These are phyloP conservation scores for Euwallacea similis DNA, from an alignment of 1,140 invertebrate species.

Conservation along the genomic window DNA sequence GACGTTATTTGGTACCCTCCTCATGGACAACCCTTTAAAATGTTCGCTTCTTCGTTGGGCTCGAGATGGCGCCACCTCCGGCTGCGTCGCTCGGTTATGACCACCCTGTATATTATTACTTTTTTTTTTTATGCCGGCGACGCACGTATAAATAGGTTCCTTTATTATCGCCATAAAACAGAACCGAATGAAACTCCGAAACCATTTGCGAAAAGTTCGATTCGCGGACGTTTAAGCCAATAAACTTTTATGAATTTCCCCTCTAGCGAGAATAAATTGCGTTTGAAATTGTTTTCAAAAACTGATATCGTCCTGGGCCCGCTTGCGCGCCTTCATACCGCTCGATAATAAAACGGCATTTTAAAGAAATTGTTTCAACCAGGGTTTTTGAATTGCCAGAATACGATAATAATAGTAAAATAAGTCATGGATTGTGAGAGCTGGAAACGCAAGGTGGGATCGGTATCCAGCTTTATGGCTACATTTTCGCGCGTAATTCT, in stretches of 20 bases:
- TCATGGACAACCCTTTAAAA: no score
- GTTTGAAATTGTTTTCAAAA: slow-evolving; percentile 28
- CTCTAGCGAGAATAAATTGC: slow-evolving; percentile 19
- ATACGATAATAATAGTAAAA: slow-evolving; percentile 38
- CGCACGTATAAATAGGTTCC: no score
- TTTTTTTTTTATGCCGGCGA: no score
- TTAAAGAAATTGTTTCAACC: slow-evolving; percentile 34
- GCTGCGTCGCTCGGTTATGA: no score
- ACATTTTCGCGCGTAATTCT: no score
- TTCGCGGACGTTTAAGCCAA: slow-evolving; percentile 20
- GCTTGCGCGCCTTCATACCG: slow-evolving; percentile 25
- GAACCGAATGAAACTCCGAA: slow-evolving; percentile 9
- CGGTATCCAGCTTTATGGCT: no score
- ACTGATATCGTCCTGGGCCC: slow-evolving; percentile 11
- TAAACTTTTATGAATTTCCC: slow-evolving; percentile 27
- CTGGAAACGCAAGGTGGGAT: no score
- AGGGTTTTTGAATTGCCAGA: slow-evolving; percentile 30
- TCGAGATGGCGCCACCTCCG: no score
- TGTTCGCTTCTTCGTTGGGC: no score
- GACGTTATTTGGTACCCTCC: no score
- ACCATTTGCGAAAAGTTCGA: slow-evolving; percentile 14
- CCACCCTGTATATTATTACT: no score
- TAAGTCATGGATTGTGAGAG: slow-evolving; percentile 28
- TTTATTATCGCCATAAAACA: no score
- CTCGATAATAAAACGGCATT: slow-evolving; percentile 31